Evolutionary conservation across 2,113 vertebrate species (phyloP).

Genomic region (Gobio gobio): DNA sequence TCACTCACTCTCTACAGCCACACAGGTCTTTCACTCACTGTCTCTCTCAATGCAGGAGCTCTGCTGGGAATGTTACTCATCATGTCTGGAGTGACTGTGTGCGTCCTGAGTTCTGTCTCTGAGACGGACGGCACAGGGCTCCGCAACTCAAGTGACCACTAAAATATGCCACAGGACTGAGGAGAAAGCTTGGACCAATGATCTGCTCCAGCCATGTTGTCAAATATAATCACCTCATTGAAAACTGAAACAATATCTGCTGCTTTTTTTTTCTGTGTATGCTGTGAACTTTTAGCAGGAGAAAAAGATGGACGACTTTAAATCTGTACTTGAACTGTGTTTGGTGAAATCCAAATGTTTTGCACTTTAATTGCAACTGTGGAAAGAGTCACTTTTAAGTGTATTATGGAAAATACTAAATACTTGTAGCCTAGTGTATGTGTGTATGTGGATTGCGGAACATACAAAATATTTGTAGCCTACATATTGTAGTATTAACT

Average conservation of each 20-base stretch:
- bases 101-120: conserved; percentile 78
- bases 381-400: neutral
- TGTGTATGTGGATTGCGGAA: neutral
- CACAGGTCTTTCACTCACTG: neutral
- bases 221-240: neutral
- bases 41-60: conserved; percentile 73
- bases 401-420: neutral
- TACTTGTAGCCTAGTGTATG: neutral
- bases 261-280: neutral
- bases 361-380: conserved; percentile 3
- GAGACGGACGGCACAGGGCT: conserved; percentile 38
- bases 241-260: neutral
- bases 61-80: conserved; percentile 85
- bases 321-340: neutral
- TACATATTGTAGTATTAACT: neutral
- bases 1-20: neutral
- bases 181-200: neutral
- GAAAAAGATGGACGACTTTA: neutral
- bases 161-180: neutral
- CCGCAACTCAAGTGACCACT: conserved; percentile 39
- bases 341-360: neutral
- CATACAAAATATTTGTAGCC: neutral
- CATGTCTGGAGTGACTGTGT: conserved; percentile 81
- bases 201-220: neutral
- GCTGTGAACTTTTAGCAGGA: neutral